Evolutionary conservation across 1,140 invertebrate species (phyloP).

Genomic region (Pachypeltis micranthus): DNA sequence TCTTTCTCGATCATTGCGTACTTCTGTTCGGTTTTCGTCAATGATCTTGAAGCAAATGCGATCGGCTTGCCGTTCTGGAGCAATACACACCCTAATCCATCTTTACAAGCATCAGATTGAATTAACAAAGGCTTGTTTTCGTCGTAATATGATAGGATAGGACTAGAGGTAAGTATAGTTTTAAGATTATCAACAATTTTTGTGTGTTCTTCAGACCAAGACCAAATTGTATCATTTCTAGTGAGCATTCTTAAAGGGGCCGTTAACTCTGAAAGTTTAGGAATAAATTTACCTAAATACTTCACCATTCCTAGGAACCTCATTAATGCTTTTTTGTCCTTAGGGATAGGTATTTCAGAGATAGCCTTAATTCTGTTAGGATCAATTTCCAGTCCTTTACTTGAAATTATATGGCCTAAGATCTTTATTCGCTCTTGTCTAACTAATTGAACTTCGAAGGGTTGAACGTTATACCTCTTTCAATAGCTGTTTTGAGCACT

Average conservation of each 20-base stretch:
- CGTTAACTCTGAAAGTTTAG: too few species aligned
- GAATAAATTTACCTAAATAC: too few species aligned
- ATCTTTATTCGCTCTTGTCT: conserved; percentile 35
- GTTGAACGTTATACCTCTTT: conserved; percentile 16
- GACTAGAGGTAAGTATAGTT: conserved; percentile 22
- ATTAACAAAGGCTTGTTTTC: conserved; percentile 22
- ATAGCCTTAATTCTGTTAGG: conserved; percentile 33
- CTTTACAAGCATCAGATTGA: too few species aligned
- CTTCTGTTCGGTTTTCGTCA: conserved; percentile 10
- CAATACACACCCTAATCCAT: conserved; percentile 25
- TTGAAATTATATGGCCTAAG: conserved; percentile 31
- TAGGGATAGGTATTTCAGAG: conserved; percentile 29
- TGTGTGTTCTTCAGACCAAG: too few species aligned
- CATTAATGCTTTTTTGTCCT: conserved; percentile 31
- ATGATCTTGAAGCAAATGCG: background rate
- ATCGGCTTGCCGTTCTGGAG: conserved; percentile 5
- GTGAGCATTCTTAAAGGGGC: too few species aligned
- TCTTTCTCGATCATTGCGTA: conserved; percentile 24
- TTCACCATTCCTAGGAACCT: too few species aligned
- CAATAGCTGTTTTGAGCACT: conserved; percentile 24
- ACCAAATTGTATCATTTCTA: too few species aligned
- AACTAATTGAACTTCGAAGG: conserved; percentile 33
- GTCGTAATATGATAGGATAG: conserved; percentile 27
- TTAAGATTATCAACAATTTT: conserved; percentile 33
- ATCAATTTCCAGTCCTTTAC: conserved; percentile 32